These are phyloP conservation scores for Drosophila paranaensis DNA, from an alignment of 2,888 invertebrate genomes.

Conservation along the genomic window DNA sequence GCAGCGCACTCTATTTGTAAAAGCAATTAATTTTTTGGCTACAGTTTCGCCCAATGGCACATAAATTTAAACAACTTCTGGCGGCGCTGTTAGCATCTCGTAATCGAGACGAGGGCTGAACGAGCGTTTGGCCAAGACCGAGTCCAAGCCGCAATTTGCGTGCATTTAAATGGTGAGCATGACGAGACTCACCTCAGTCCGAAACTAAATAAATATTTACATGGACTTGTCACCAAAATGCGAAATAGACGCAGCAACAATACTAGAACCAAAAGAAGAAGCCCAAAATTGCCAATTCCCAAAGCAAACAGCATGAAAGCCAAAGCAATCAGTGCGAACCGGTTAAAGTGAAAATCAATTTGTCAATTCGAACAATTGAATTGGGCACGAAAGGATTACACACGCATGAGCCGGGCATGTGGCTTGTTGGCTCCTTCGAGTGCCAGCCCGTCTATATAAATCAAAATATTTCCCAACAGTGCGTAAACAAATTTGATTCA, in stretches of 20 bases:
- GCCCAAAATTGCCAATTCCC: constrained; percentile 62
- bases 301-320: constrained; percentile 69
- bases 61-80: constrained; percentile 71
- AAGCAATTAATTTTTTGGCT: constrained; percentile 77
- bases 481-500: constrained; percentile 75
- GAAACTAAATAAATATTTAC: constrained; percentile 79
- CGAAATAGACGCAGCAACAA: constrained; percentile 51
- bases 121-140: constrained; percentile 40
- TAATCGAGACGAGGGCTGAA: constrained; percentile 50
- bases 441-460: constrained; percentile 62
- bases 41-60: constrained; percentile 63
- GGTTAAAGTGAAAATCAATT: constrained; percentile 74
- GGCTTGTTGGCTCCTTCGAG: constrained; percentile 35
- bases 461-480: constrained; percentile 71
- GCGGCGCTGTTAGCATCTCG: constrained; percentile 50
- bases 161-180: constrained; percentile 68
- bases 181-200: constrained; percentile 52
- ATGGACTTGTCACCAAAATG: constrained; percentile 68
- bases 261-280: constrained; percentile 12
- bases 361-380: constrained; percentile 78
- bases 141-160: constrained; percentile 61
- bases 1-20: constrained; percentile 74
- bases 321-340: constrained; percentile 66
- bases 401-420: constrained; percentile 4
- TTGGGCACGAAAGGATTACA: constrained; percentile 75